phyloP scores from a whole-genome alignment of 2,888 invertebrate genomes.

The Encarsia formosa region DNA sequence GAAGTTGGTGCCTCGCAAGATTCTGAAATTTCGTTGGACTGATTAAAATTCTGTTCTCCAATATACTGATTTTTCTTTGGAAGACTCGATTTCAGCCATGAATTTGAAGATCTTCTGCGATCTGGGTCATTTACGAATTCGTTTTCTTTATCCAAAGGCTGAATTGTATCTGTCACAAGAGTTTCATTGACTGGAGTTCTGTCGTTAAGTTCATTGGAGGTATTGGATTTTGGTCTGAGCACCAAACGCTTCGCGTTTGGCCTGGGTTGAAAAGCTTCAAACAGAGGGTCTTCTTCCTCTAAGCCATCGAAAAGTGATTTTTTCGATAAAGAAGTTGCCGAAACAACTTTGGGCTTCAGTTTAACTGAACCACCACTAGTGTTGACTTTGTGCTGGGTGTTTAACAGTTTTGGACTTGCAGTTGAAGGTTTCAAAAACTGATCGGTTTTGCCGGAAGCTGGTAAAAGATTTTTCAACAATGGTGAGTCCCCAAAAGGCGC shows the following conservation, averaged over 20 bases:
- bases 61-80: conserved; percentile 30
- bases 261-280: conserved; percentile 57
- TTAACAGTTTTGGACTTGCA: conserved; percentile 66
- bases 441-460: conserved; percentile 58
- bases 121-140: conserved; percentile 32
- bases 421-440: conserved; percentile 68
- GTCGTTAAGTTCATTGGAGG: not conserved
- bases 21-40: conserved; percentile 29
- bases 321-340: conserved; percentile 26
- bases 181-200: no score
- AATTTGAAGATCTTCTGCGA: conserved; percentile 29
- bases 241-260: conserved; percentile 71
- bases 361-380: conserved; percentile 57
- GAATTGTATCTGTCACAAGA: not conserved
- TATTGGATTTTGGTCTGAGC: conserved; percentile 56
- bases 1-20: conserved; percentile 24
- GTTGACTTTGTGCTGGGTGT: conserved; percentile 60
- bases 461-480: conserved; percentile 69
- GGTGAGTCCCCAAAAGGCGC: conserved; percentile 86
- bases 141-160: conserved; percentile 38
- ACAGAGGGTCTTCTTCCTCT: conserved; percentile 71
- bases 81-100: conserved; percentile 38
- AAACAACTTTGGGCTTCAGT: conserved; percentile 56
- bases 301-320: conserved; percentile 83
- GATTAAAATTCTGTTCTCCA: conserved; percentile 36